Evolutionary conservation across 2,113 vertebrate genomes (phyloP).

Genomic region (Coturnix japonica): DNA sequence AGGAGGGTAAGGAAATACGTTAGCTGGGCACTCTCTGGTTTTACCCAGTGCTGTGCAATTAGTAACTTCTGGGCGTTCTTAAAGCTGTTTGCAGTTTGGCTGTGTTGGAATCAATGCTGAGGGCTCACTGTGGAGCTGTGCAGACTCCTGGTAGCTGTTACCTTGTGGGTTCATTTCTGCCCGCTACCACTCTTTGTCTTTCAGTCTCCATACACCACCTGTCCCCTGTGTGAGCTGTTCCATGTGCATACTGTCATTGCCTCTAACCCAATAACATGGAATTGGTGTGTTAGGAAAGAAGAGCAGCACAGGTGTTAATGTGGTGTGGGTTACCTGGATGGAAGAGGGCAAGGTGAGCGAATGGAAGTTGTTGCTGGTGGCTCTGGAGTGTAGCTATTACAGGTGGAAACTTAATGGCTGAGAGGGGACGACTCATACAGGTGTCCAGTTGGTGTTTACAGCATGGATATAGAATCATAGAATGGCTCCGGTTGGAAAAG

Average conservation of each 20-base stretch:
- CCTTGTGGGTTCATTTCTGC: neutral
- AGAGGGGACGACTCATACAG: neutral
- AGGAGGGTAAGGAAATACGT: neutral
- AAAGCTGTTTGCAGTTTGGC: neutral
- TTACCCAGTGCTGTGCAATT: fast-evolving
- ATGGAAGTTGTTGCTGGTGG: neutral
- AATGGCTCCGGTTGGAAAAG: too few relatives aligned
- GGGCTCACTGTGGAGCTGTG: too few relatives aligned
- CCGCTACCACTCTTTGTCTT: neutral
- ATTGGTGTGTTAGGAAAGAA: neutral
- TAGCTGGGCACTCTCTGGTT: neutral
- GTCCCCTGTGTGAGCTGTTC: neutral
- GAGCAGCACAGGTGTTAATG: neutral
- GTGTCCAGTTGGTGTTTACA: too few relatives aligned
- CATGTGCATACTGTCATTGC: neutral
- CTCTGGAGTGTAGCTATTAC: neutral
- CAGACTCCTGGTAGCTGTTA: neutral
- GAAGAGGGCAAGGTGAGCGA: neutral
- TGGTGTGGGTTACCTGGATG: neutral
- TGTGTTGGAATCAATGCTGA: neutral
- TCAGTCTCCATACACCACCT: fast-evolving
- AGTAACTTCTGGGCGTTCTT: neutral
- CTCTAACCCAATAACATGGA: neutral
- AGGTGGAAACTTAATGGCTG: neutral
- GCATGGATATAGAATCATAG: too few relatives aligned